Base-by-base conservation (phyloP, 2,797 vertebrate genomes). In the Pyrocephalus nanus region DNA sequence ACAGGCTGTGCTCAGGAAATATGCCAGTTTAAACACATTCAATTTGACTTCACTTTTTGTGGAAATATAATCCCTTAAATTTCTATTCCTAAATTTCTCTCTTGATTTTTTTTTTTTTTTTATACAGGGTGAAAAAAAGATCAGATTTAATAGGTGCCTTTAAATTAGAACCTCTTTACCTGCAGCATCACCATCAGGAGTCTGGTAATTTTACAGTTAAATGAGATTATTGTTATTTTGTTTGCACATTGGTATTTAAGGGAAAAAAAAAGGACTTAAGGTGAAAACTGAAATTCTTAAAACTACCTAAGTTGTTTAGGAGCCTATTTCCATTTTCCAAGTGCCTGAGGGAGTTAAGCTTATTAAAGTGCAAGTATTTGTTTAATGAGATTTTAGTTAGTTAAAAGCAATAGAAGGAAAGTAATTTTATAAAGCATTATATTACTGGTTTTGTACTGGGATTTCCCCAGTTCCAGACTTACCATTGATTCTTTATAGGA, bases 81-180 rank as follows among this genome's bases (percentile, higher is more conserved):
- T 58, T 72, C 69, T 85, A 81, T 93, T 81, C 76, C 62, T 75
- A 51, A 32, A 54, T 84, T 43, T 88, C 50, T 78, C 18, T 40
- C 86, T 50, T 92, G 67, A 82, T 81, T 60, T 60, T 38, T 88
- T 50, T 12, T 70, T 84, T 83, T 60, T 60, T 38, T 88, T 48
- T 92, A 58, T 90, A 79, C 97, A 99, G 99, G 99, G 99, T 99
- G 95, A 99, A 98, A 96, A 98, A 97, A 66, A 98, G 99, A 96
- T 34, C 96, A 11, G 99, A 99, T 93, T 94, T 99, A 80, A 99
- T 98, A 9, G 98, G 98, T 83, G 99, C 99, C 86, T 99, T 99
- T 97, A 99, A 99, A 91, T 88, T 99, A 90, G 99, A 99, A n/a
- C 99, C 99, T 3, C 92, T 99, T 58, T 99, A 99, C 92, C 98